Evolutionary conservation across 1,140 invertebrate species (phyloP), one percentile per base, ranked within the genome.

Genomic region (Lepidurus packardi): DNA sequence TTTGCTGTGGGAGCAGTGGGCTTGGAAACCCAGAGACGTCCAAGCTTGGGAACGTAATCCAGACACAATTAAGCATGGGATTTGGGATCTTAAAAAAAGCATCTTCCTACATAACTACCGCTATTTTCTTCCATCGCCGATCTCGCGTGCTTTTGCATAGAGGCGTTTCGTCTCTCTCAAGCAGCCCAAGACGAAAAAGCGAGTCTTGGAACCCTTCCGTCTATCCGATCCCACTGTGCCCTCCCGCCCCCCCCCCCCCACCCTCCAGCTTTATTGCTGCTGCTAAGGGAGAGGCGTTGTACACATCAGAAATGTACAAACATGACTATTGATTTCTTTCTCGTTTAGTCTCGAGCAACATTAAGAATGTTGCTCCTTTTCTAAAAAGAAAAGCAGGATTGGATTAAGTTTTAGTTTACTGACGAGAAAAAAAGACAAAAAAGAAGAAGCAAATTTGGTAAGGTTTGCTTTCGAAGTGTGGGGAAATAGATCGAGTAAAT

Each of bases 1-100:
- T 65, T 65, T 65, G 53, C 53, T 65, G 13, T 65, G 21, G n/a
- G n/a, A 65, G 21, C 16, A 65, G 53, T 21, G 53, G 53, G 53
- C 21, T 65, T 65, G 53, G 53, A 65, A 65, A 65, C 53, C 16
- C 53, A 21, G 53, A 65, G 53, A 65, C 53, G 6, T 65, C 53
- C 53, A 65, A 65, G 53, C 53, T 65, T 65, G 53, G 13, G 16
- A 65, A 16, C 53, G 53, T 65, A 65, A 65, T 65, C 53, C 53
- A 65, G 53, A 65, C 53, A 65, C 53, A 65, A 65, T 65, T 65
- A 65, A 65, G 53, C 53, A 65, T 65, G 53, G 53, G 53, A 65
- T 65, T 65, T 65, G 53, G 53, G 53, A 65, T 65, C 53, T 65
- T 10, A 21, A 65, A 65, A 65, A 34, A 4, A 34, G 25, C 25